Percentiles rank a stretch among this genome's conserved stretches.
phyloP scores from a whole-genome alignment of 2,797 vertebrate species.

The Coilia nasus region DNA sequence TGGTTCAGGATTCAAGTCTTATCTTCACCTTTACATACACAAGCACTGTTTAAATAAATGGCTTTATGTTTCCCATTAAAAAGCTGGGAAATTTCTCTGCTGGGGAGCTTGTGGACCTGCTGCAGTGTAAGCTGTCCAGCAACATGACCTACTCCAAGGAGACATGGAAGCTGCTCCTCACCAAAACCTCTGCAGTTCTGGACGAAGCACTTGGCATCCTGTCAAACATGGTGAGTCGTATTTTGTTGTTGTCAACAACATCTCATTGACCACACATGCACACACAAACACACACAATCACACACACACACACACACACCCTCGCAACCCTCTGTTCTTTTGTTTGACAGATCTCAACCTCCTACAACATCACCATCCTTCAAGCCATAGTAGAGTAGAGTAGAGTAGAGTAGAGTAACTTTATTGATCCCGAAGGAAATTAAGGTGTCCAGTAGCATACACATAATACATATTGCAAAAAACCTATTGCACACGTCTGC shows the following conservation, averaged over 20 bases:
- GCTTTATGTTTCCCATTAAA: not conserved
- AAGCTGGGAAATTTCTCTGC: conserved; percentile 52
- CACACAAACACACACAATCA: conserved; percentile 4
- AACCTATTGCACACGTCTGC: too few species aligned
- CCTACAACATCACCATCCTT: too few species aligned
- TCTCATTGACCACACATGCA: not conserved
- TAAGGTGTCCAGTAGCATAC: too few species aligned
- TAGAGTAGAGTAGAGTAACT: too few species aligned
- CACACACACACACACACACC: conserved; percentile 1
- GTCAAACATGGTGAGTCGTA: not conserved
- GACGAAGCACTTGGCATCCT: conserved; percentile 66
- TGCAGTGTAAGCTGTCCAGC: conserved; percentile 64
- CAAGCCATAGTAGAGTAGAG: too few species aligned
- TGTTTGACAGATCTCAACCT: too few species aligned
- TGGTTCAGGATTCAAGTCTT: conserved; percentile 6
- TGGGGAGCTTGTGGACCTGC: conserved; percentile 63
- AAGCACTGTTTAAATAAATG: not conserved
- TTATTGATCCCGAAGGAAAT: too few species aligned
- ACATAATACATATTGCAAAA: too few species aligned
- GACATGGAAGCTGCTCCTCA: conserved; percentile 70
- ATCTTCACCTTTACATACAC: not conserved
- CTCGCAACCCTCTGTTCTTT: too few species aligned
- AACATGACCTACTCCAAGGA: conserved; percentile 57
- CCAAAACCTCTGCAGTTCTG: conserved; percentile 53
- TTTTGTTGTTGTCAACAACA: not conserved